phyloP scores from a whole-genome alignment of 2,113 vertebrate genomes.

The Eolophus roseicapilla region DNA sequence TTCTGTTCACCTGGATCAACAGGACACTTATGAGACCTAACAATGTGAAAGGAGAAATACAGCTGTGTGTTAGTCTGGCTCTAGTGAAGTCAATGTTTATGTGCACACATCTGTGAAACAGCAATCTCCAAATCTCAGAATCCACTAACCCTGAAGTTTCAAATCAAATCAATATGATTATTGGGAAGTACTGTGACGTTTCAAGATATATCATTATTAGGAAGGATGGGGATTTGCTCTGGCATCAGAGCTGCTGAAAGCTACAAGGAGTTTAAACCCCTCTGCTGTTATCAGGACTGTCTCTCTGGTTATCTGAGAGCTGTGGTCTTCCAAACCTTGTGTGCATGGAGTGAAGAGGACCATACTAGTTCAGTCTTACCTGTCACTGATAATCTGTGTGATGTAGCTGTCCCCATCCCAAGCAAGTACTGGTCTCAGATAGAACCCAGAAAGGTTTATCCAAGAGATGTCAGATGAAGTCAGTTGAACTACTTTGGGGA shows the following conservation, averaged over 20 bases:
- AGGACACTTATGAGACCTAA: accelerated
- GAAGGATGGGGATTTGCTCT: neutral
- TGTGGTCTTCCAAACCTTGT: neutral
- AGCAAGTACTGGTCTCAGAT: neutral
- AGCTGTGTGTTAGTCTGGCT: neutral
- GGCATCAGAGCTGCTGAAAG: neutral
- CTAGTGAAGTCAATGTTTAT: neutral
- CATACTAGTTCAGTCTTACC: neutral
- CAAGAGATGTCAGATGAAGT: neutral
- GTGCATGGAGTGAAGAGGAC: neutral
- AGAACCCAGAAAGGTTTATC: neutral
- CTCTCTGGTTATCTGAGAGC: neutral
- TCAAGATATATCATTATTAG: neutral
- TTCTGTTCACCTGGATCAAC: neutral
- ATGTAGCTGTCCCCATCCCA: neutral
- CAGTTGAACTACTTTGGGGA: neutral
- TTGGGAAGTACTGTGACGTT: neutral
- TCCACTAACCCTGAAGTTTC: neutral
- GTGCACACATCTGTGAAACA: neutral
- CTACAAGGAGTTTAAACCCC: neutral
- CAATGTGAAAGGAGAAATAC: neutral
- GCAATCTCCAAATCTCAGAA: neutral
- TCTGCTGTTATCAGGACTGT: neutral
- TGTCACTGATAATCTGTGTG: neutral
- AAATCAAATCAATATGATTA: neutral